Percentiles rank a stretch among this genome's conserved stretches.
These are phyloP conservation scores for Sebastes fasciatus DNA, from an alignment of 2,113 vertebrate genomes.

Conservation along the genomic window DNA sequence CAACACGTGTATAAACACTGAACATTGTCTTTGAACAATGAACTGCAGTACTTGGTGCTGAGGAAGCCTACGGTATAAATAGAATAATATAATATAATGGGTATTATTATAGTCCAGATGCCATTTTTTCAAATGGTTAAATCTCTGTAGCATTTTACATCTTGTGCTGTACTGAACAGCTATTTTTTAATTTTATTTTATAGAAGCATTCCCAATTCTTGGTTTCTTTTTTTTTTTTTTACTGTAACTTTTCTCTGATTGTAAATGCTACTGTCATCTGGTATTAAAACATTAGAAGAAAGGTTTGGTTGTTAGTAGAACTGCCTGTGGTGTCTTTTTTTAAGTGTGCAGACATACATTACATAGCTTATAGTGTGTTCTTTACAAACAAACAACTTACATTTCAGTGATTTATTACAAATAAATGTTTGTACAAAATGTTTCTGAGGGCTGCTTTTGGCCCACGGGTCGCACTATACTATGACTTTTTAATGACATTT, in stretches of 20 bases:
- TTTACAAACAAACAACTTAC: neutral
- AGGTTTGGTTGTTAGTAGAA: neutral
- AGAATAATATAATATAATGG: neutral
- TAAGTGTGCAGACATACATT: neutral
- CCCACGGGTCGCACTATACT: too few relatives aligned
- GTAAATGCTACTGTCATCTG: constrained; percentile 62
- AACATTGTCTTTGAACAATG: constrained; percentile 4
- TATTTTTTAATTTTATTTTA: constrained; percentile 30
- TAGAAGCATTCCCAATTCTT: constrained; percentile 16
- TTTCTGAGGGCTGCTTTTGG: too few relatives aligned
- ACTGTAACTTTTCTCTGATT: constrained; percentile 57
- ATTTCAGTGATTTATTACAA: neutral
- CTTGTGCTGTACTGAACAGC: constrained; percentile 35
- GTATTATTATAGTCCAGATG: neutral
- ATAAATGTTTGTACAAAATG: too few relatives aligned
- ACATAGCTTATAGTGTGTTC: neutral
- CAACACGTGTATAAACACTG: neutral
- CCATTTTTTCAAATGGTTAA: constrained; percentile 19
- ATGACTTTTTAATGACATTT: too few relatives aligned
- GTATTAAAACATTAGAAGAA: constrained; percentile 51
- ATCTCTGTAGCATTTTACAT: constrained; percentile 24
- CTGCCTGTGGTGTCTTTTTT: neutral
- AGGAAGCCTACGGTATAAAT: neutral
- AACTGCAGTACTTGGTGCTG: constrained; percentile 1
- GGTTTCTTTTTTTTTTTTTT: constrained; percentile 28